Evolutionary conservation across 2,797 vertebrate genomes (phyloP).

Genomic region (Pangasius djambal): DNA sequence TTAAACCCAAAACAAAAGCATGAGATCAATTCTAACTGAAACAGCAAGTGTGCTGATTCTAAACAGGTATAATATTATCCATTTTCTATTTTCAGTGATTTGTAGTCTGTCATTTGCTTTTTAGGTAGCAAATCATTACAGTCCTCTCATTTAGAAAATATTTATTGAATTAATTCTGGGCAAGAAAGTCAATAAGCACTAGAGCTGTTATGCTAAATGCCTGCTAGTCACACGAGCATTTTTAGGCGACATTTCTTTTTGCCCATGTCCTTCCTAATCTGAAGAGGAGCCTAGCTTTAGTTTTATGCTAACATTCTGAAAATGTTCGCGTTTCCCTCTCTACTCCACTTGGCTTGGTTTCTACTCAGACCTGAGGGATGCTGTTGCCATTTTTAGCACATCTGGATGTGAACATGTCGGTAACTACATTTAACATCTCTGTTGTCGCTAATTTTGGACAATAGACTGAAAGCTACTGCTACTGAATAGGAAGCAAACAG

Average conservation of each 20-base stretch:
- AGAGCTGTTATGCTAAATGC: background rate
- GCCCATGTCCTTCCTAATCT: background rate
- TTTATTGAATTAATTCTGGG: background rate
- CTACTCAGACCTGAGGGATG: conserved; percentile 9
- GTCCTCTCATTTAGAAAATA: background rate
- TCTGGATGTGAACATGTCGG: background rate
- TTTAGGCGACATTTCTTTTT: background rate
- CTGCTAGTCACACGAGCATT: background rate
- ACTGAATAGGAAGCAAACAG: conserved; percentile 17
- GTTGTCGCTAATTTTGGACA: background rate
- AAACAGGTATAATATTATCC: background rate
- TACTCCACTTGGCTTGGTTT: background rate
- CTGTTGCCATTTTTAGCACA: background rate
- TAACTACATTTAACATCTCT: background rate
- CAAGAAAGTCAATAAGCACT: background rate
- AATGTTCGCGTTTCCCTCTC: background rate
- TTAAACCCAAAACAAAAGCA: background rate
- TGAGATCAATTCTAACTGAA: background rate
- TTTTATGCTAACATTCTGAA: background rate
- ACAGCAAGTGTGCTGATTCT: background rate
- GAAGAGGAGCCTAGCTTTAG: background rate
- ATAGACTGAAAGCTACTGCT: background rate
- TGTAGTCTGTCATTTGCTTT: background rate
- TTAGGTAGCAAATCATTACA: background rate
- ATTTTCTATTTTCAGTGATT: background rate